Evolutionary conservation across 1,140 invertebrate genomes (phyloP).

Genomic region (Cepaea nemoralis): DNA sequence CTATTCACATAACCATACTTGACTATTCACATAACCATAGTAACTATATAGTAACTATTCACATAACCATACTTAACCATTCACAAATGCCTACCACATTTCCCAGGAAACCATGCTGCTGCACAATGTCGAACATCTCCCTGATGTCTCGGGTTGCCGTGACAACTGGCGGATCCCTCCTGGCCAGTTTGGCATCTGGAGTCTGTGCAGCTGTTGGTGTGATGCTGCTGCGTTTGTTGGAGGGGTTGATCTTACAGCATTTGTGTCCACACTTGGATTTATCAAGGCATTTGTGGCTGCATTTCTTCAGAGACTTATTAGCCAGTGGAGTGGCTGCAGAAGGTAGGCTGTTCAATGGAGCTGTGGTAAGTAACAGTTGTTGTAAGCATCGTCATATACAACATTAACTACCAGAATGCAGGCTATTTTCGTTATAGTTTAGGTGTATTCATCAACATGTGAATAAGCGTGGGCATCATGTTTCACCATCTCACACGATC

Average conservation of each 20-base stretch:
- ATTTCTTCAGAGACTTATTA: not conserved
- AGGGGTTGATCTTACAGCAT: conserved; percentile 19
- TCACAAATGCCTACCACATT: not conserved
- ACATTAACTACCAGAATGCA: too few species aligned
- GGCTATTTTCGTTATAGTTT: too few species aligned
- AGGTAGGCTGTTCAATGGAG: too few species aligned
- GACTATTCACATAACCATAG: too few species aligned
- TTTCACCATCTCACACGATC: too few species aligned
- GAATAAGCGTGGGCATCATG: too few species aligned
- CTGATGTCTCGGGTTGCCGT: not conserved
- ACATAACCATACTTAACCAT: not conserved
- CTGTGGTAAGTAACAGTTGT: too few species aligned
- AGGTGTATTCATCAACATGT: too few species aligned
- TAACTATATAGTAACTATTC: too few species aligned
- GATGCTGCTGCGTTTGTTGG: not conserved
- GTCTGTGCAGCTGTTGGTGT: not conserved
- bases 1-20: too few species aligned
- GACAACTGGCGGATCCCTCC: not conserved
- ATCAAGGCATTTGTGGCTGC: conserved; percentile 28
- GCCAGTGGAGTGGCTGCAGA: not conserved
- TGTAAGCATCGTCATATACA: too few species aligned
- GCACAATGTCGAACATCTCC: conserved; percentile 1
- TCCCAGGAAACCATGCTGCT: not conserved
- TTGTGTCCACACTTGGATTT: conserved; percentile 33
- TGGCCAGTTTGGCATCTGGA: not conserved